These are phyloP conservation scores for Zootermopsis nevadensis DNA, from an alignment of 2,888 invertebrate genomes.

Conservation along the genomic window DNA sequence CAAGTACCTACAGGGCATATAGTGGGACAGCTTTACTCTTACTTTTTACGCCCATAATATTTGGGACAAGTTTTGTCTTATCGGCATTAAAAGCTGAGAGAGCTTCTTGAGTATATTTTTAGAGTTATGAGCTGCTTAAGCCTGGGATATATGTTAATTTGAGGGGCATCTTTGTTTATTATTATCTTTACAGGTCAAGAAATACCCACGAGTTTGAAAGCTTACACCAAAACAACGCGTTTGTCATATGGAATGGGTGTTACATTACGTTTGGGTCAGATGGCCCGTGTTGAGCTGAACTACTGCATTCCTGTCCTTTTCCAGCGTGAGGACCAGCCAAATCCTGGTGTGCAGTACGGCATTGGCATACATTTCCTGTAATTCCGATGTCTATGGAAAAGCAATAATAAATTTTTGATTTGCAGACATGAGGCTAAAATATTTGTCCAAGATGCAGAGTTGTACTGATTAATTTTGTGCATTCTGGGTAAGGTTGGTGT, in stretches of 20 bases:
- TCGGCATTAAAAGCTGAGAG: too few relatives aligned
- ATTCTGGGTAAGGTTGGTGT: background rate
- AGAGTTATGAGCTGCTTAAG: too few relatives aligned
- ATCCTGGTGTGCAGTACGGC: slow-evolving; percentile 85
- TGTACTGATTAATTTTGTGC: background rate
- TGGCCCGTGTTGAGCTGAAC: slow-evolving; percentile 95
- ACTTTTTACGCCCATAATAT: too few relatives aligned
- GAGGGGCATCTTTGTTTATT: slow-evolving; percentile 3
- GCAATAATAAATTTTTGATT: background rate
- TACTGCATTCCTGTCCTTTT: slow-evolving; percentile 85
- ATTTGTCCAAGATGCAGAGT: too few relatives aligned
- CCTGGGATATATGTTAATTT: background rate
- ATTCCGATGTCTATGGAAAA: background rate
- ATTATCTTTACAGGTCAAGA: slow-evolving; percentile 62
- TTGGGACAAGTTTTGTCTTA: too few relatives aligned
- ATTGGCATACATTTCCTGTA: slow-evolving; percentile 85
- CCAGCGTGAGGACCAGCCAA: slow-evolving; percentile 72
- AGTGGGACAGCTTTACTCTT: too few relatives aligned
- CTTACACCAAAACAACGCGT: slow-evolving; percentile 70
- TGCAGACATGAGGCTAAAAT: background rate
- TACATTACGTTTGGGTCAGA: slow-evolving; percentile 82
- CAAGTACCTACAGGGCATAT: too few relatives aligned
- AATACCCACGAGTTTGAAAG: slow-evolving; percentile 61
- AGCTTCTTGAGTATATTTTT: too few relatives aligned
- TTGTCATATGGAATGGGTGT: slow-evolving; percentile 86